Base-by-base conservation (phyloP, 2,113 vertebrate genomes). In the Athene cunicularia region DNA sequence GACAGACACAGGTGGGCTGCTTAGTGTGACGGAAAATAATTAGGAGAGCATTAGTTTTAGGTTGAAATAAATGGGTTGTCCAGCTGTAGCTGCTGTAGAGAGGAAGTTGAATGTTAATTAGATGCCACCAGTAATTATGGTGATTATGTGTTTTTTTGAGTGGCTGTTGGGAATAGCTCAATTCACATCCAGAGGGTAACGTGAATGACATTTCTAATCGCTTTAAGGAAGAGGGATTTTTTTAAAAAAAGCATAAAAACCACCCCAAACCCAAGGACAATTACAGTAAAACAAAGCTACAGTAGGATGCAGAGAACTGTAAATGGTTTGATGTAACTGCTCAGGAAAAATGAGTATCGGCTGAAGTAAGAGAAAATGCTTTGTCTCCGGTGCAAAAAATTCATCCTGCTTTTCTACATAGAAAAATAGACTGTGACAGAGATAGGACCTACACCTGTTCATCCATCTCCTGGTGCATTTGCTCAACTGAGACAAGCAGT, bases 71-170 rank as follows among this genome's bases (percentile, higher is more conserved):
- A 98, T 96, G 95, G 96, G 95, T 95, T 97, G 94, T 98, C 98
- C 98, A 98, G 98, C 98, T 99, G 98, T 97, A 98, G 97, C 97
- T 97, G 97, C 94, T 98, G 96, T 97, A 94, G 96, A 93, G 98
- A 98, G 96, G 97, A 98, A 98, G 98, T 96, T 97, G 98, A 98
- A 98, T 98, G 98, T 98, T 98, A 99, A 98, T 98, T 98, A 98
- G 97, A 96, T 98, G 97, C 98, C 98, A 98, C 96, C 97, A 98
- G 98, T 99, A 98, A 99, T 99, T 99, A 99, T 98, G 98, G 98
- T 99, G 98, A 99, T 99, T 98, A 98, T 97, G 93, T 77, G 53
- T 86, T 97, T 93, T 93, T 98, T 98, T 98, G 97, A 98, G 97
- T 96, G 95, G 97, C 98, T 97, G 94, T 96, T 97, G 97, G 98